Base-by-base conservation (phyloP, 2,113 vertebrate genomes). In the Grantiella picta region DNA sequence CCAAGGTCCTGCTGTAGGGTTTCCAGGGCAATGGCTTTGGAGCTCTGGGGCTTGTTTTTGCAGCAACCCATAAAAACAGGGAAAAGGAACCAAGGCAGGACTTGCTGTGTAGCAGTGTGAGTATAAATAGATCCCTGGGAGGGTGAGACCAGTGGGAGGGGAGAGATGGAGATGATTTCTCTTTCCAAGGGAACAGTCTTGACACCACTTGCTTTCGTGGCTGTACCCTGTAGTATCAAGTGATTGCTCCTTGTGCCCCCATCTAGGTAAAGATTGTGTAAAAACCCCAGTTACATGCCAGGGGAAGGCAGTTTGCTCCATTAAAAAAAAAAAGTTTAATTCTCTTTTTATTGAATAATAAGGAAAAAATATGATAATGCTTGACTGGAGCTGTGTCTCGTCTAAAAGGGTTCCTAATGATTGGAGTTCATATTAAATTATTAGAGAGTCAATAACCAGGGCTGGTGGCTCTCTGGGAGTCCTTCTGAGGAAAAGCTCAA, bases 41-140 rank as follows among this genome's bases (percentile, higher is more conserved):
- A 83, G 64, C 52, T 50, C 29, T 71, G 83, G 88, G 65, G 27
- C 11, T 87, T 83, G 52, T 9, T 94, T 91, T 73, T 68, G 56
- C 40, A 61, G 52, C 68, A 56, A 36, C 65, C 82, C 33, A 28
- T 66, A 49, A 23, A 36, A 65, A 56, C 44, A 42, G 56, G 88
- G 44, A 75, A 52, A 89, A 94, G 56, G 66, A 93, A 75, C 71
- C 83, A 94, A 88, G 44, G 64, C 75, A 91, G 78, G 79, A n/a
- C 57, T 56, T 75, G 64, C 71, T 12, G 7, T 94, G 92, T 44
- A 57, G 75, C 59, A 86, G 35, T 0, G 0, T 78, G 60, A 93
- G 60, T 92, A 86, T 95, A 96, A 92, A 89, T 90, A 96, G 82
- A 92, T 86, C 79, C 63, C 57, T 81, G 56, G 65, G 72, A 93